Conservation (phyloP, 53 echinoderm and acorn worm species). For the Echinarachnius parma region DNA sequence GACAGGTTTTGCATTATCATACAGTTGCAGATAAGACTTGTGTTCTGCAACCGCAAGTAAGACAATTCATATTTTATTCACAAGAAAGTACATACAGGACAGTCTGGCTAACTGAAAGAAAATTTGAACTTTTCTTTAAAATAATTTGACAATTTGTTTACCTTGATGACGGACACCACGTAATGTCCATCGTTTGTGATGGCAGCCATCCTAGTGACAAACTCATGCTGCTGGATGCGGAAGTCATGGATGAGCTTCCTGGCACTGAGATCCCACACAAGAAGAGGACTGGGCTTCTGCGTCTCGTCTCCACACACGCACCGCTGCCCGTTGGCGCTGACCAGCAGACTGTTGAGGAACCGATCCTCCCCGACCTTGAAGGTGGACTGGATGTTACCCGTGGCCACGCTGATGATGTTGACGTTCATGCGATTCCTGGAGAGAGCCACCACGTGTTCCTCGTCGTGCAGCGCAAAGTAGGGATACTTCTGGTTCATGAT, state of each 20-base stretch:
- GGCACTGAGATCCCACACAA: slow-evolving; percentile 90
- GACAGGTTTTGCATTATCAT: too few relatives aligned
- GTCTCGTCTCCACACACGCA: slow-evolving; percentile 98
- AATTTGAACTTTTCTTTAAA: too few relatives aligned
- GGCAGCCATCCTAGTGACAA: slow-evolving; percentile 93
- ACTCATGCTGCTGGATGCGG: slow-evolving; percentile 96
- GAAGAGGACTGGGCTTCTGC: slow-evolving; percentile 94
- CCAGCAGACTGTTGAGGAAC: slow-evolving; percentile 95
- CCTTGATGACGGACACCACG: slow-evolving; percentile 98
- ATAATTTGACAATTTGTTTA: slow-evolving; percentile 37
- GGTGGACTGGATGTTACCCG: slow-evolving; percentile 76
- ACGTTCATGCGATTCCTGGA: slow-evolving; percentile 96
- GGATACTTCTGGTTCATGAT: slow-evolving; percentile 95
- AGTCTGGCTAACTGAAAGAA: too few relatives aligned
- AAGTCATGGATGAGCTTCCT: slow-evolving; percentile 95
- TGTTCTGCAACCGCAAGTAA: too few relatives aligned
- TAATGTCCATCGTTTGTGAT: slow-evolving; percentile 95
- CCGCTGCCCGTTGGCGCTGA: slow-evolving; percentile 88
- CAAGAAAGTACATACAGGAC: too few relatives aligned
- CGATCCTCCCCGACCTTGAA: slow-evolving; percentile 97
- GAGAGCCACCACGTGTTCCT: slow-evolving; percentile 96
- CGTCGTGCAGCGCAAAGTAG: slow-evolving; percentile 79
- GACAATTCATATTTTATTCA: too few relatives aligned
- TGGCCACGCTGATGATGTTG: slow-evolving; percentile 89
- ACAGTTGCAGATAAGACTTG: too few relatives aligned